Evolutionary conservation across 2,888 invertebrate genomes (phyloP).

Genomic region (Amphipyra berbera): DNA sequence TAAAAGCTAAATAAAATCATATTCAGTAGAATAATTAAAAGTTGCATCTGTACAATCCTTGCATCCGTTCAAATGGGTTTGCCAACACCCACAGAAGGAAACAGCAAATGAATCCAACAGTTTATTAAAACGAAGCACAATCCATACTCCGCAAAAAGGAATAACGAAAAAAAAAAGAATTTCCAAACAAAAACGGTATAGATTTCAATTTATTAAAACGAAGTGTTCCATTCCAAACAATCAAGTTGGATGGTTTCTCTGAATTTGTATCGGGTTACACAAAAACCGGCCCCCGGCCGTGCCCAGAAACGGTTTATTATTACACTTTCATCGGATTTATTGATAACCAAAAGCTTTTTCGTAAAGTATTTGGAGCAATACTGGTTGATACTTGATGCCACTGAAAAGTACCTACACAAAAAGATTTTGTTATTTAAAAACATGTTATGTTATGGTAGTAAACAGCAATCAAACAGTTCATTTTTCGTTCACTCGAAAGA

Average conservation of each 20-base stretch:
- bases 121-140: too few species aligned
- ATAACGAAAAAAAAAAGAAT: slow-evolving; percentile 14
- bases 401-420: too few species aligned
- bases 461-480: too few species aligned
- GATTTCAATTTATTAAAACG: slow-evolving; percentile 46
- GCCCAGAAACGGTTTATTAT: slow-evolving; percentile 10
- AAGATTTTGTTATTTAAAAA: too few species aligned
- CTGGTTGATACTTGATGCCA: too few species aligned
- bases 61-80: background rate
- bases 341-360: background rate
- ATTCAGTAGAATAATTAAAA: too few species aligned
- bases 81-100: too few species aligned
- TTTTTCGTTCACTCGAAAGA: too few species aligned
- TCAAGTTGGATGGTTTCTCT: slow-evolving; percentile 30
- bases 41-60: background rate
- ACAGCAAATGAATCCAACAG: too few species aligned
- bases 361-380: background rate
- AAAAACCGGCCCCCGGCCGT: slow-evolving; percentile 5
- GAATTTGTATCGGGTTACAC: slow-evolving; percentile 30
- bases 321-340: slow-evolving; percentile 20
- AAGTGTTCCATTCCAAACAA: slow-evolving; percentile 49
- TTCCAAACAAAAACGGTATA: slow-evolving; percentile 36
- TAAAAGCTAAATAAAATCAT: too few species aligned
- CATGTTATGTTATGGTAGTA: too few species aligned
- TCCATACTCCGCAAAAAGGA: background rate